Evolutionary conservation across 2,797 vertebrate genomes (phyloP), one percentile per base, ranked within the genome.

Genomic region (Gymnoscopelus microlampas): DNA sequence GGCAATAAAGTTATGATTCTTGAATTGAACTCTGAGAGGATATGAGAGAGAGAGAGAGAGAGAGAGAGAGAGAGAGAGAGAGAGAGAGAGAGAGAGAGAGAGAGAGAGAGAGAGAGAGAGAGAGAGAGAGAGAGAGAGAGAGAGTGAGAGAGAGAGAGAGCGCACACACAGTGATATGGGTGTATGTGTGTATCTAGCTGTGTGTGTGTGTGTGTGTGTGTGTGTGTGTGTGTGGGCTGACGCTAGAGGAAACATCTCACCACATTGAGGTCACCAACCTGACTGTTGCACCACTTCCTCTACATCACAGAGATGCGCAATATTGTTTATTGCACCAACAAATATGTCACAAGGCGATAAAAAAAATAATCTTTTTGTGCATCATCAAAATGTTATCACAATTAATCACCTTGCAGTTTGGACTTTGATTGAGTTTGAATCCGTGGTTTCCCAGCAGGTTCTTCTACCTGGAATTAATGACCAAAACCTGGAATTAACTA

Each of bases 311-410:
- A 48, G 15, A 70, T 11, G 35, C 32, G 56, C 12, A 6, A 15
- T 13, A 15, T 51, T 39, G 0, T 4, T 77, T 60, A 75, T 71
- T 76, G 4, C 64, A 64, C 51, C 57, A 51, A 63, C 13, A 5
- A 59, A 51, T 5, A 15, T 0, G 15, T 19, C 39, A 71, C 53
- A 68, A 53, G 49, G 61, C 24, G 3, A 60, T 8, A 60, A 3
- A 71, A 23, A 2, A 35, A 65, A 55, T 29, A 23, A 7, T 3
- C 66, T 48, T 1, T 2, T 19, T 61, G 14, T 57, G 12, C 39
- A 59, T 3, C 6, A 50, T 49, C 3, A 32, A 26, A 50, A 53
- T 13, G 1, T 44, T 55, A 44, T 53, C 54, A 44, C 29, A 48
- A 23, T 47, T 60, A 3, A 58, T 62, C 19, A 67, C 12, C n/a